These are phyloP conservation scores for Sinopyrophorus schimmeli DNA, from an alignment of 2,888 invertebrate species.

Conservation along the genomic window DNA sequence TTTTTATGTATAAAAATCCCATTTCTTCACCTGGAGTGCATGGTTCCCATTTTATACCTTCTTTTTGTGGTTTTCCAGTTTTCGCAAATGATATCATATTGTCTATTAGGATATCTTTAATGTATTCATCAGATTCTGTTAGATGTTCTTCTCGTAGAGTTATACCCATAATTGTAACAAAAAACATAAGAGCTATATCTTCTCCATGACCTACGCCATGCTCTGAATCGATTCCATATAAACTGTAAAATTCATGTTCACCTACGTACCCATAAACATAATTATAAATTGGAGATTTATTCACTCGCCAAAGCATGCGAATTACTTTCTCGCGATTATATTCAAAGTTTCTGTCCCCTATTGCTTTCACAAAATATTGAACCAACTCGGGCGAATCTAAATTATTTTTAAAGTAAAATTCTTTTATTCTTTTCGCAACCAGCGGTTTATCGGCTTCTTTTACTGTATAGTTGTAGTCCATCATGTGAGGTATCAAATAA, in stretches of 20 bases:
- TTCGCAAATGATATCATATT: constrained; percentile 7
- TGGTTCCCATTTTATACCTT: constrained; percentile 2
- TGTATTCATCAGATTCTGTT: constrained; percentile 5
- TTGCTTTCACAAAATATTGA: not conserved
- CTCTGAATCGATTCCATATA: not conserved
- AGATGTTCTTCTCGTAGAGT: not conserved
- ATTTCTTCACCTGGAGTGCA: constrained; percentile 1
- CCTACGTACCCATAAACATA: constrained; percentile 16
- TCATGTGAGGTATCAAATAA: not conserved
- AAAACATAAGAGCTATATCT: not conserved
- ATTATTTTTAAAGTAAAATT: constrained; percentile 5
- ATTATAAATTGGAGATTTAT: constrained; percentile 1
- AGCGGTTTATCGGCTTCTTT: not conserved
- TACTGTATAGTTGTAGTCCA: not conserved
- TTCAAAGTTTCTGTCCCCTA: constrained; percentile 8
- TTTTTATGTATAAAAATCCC: constrained; percentile 3
- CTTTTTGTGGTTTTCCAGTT: not conserved
- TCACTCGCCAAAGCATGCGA: not conserved
- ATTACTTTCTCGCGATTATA: constrained; percentile 1
- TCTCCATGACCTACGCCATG: constrained; percentile 1
- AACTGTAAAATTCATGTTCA: no score
- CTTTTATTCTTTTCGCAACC: not conserved
- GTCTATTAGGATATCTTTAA: constrained; percentile 10
- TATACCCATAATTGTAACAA: not conserved
- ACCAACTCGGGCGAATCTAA: not conserved